A percentile compares a stretch with the other conserved stretches of the same genome.
phyloP scores from a whole-genome alignment of 2,888 invertebrate species.

The Leucoma salicis region DNA sequence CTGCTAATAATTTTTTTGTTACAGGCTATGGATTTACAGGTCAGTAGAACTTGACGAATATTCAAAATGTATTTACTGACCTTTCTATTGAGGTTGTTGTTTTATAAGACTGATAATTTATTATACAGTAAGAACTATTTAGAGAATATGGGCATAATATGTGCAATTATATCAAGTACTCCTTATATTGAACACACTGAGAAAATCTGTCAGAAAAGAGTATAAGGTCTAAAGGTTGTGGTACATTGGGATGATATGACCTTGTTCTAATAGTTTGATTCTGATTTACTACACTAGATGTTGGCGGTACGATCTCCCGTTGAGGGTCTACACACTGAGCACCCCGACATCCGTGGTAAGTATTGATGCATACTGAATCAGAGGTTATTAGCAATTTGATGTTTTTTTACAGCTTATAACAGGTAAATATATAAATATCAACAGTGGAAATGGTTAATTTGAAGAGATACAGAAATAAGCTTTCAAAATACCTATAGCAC shows the following conservation, averaged over 20 bases:
- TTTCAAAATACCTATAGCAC: too few species aligned
- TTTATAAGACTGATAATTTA: not conserved
- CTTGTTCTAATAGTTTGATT: slow-evolving; percentile 71
- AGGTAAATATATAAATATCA: slow-evolving; percentile 30
- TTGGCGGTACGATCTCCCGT: slow-evolving; percentile 46
- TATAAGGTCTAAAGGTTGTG: slow-evolving; percentile 25
- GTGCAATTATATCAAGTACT: not conserved
- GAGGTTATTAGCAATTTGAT: slow-evolving; percentile 18
- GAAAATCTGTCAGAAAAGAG: slow-evolving; percentile 14
- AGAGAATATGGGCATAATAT: not conserved
- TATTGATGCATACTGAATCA: slow-evolving; percentile 36
- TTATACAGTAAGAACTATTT: not conserved
- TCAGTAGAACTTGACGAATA: slow-evolving; percentile 39
- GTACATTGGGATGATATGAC: slow-evolving; percentile 23
- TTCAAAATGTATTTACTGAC: not conserved
- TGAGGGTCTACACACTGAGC: slow-evolving; percentile 43
- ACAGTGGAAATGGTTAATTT: slow-evolving; percentile 5
- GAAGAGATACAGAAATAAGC: too few species aligned
- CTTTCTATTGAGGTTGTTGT: not conserved
- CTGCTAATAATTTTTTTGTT: slow-evolving; percentile 31
- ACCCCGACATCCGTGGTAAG: slow-evolving; percentile 52
- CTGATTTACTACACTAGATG: slow-evolving; percentile 74
- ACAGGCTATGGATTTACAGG: slow-evolving; percentile 53
- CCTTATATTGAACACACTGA: slow-evolving; percentile 13
- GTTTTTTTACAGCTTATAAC: slow-evolving; percentile 33